Evolutionary conservation across 2,888 invertebrate genomes (phyloP).

Genomic region (Synergus umbraculus): DNA sequence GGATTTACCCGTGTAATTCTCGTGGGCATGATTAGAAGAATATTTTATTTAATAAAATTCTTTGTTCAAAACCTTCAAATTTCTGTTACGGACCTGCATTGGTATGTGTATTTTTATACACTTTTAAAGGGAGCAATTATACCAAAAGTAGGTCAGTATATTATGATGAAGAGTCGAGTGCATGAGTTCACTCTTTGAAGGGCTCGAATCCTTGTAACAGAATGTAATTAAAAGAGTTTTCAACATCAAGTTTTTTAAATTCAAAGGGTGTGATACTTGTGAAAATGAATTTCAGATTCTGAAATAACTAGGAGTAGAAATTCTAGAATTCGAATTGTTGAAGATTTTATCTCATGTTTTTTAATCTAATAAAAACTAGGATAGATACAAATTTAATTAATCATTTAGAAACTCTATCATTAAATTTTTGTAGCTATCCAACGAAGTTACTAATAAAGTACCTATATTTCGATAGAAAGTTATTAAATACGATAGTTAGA

Average conservation of each 20-base stretch:
- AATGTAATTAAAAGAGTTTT: neutral
- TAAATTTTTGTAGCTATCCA: neutral
- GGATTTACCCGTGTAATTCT: slow-evolving; percentile 48
- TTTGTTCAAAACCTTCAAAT: neutral
- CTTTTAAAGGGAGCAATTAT: neutral
- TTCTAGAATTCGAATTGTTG: neutral
- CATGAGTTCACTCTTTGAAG: slow-evolving; percentile 6
- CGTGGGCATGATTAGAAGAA: neutral
- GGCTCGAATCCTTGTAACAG: neutral
- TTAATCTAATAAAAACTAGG: too few relatives aligned
- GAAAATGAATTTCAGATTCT: slow-evolving; percentile 16
- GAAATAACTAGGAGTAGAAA: neutral
- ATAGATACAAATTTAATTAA: neutral
- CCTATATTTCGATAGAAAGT: neutral
- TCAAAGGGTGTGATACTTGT: neutral
- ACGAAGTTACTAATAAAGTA: neutral
- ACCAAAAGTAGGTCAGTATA: neutral
- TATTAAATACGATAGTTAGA: neutral
- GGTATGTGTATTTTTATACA: neutral
- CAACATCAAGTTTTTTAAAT: neutral
- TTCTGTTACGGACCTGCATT: neutral
- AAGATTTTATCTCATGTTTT: neutral
- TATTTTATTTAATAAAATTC: neutral
- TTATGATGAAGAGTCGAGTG: neutral
- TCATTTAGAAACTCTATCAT: neutral